A percentile compares a stretch with the other conserved stretches of the same genome.
phyloP scores from a whole-genome alignment of 2,797 vertebrate genomes.

The Catostomus latipinnis region DNA sequence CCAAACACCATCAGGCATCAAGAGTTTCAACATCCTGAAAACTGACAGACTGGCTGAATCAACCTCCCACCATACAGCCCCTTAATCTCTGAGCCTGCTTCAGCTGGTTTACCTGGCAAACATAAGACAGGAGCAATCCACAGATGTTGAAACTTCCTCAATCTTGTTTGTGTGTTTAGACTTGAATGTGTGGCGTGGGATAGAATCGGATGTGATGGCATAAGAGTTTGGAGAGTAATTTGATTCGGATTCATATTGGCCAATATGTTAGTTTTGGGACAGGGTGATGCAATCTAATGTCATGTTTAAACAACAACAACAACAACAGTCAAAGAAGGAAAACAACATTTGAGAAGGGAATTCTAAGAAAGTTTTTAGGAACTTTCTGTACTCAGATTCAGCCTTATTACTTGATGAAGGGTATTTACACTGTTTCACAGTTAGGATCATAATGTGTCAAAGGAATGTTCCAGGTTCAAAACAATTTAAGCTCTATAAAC shows the following conservation, averaged over 20 bases:
- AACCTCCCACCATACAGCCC: neutral
- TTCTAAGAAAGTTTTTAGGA: neutral
- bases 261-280: constrained; percentile 11
- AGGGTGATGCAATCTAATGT: constrained; percentile 21
- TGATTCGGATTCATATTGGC: constrained; percentile 25
- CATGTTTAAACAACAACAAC: constrained; percentile 28
- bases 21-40: too few species aligned
- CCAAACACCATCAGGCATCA: too few species aligned
- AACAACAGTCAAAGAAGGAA: neutral
- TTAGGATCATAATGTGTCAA: neutral
- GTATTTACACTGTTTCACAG: neutral
- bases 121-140: neutral
- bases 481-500: neutral
- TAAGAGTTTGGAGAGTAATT: constrained; percentile 23
- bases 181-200: neutral
- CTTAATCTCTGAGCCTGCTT: too few species aligned
- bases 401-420: neutral
- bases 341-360: constrained; percentile 5
- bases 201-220: constrained; percentile 6
- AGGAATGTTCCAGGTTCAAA: neutral
- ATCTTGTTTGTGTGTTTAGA: neutral
- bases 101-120: neutral
- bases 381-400: neutral
- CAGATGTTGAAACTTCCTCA: neutral
- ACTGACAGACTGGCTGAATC: too few species aligned